These are phyloP conservation scores for Cylloceria caligata DNA, from an alignment of 2,888 invertebrate genomes.

Conservation along the genomic window DNA sequence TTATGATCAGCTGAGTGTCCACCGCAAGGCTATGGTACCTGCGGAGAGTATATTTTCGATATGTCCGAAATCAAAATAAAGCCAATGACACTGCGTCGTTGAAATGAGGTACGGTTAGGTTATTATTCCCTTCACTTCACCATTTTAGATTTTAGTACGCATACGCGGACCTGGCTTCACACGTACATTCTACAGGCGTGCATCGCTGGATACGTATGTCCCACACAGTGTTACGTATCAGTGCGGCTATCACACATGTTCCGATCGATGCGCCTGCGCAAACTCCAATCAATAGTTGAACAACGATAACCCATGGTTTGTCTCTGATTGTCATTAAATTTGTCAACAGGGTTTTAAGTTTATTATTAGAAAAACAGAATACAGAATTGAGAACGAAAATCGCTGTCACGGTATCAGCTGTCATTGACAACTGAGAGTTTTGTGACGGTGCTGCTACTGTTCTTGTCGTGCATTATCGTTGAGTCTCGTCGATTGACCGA, in stretches of 20 bases:
- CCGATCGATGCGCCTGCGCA: neutral
- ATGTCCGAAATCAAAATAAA: conserved; percentile 55
- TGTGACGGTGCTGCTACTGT: neutral
- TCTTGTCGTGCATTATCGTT: neutral
- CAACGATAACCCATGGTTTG: conserved; percentile 4
- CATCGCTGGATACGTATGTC: too few species aligned
- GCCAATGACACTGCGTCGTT: conserved; percentile 46
- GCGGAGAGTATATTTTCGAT: conserved; percentile 25
- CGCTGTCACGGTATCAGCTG: neutral
- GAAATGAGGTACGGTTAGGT: conserved; percentile 31
- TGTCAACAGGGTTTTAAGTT: neutral
- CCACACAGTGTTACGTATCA: too few species aligned
- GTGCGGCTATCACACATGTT: neutral
- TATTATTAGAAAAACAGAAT: neutral
- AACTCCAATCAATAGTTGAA: conserved; percentile 13
- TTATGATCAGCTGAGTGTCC: conserved; percentile 57
- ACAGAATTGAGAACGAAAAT: neutral
- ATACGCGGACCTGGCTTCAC: neutral
- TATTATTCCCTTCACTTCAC: neutral
- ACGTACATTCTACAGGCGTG: neutral
- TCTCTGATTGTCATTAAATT: neutral
- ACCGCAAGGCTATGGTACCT: too few species aligned
- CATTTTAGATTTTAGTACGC: neutral
- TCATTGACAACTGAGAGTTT: conserved; percentile 1
- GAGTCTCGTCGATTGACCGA: neutral